Evolutionary conservation across 2,888 invertebrate species (phyloP).

Genomic region (Ypsolopha scabrella): DNA sequence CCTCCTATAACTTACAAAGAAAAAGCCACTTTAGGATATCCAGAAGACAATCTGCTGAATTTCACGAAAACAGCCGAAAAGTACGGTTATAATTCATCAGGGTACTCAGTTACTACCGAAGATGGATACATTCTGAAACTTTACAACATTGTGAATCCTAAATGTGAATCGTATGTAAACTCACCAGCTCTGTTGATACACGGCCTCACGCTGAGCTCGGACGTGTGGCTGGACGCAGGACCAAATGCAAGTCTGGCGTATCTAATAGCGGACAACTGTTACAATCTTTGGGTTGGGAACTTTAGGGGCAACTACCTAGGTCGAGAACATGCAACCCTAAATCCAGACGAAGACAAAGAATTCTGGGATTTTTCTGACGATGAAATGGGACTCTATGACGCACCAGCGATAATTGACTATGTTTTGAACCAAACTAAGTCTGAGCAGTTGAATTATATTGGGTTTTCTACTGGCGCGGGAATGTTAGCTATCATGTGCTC

Average conservation of each 20-base stretch:
- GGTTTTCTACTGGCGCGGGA: not conserved
- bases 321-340: not conserved
- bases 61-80: no score
- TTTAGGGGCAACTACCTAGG: not conserved
- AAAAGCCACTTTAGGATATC: no score
- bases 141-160: no score
- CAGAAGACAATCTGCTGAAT: no score
- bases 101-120: no score
- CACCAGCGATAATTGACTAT: conserved; percentile 4
- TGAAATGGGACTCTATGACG: not conserved
- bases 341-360: not conserved
- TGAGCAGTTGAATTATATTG: not conserved
- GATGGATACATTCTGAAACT: no score
- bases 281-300: conserved; percentile 9
- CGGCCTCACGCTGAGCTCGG: conserved; percentile 3
- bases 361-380: not conserved
- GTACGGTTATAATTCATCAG: no score
- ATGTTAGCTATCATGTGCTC: not conserved
- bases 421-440: not conserved
- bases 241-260: conserved; percentile 1
- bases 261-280: conserved; percentile 4
- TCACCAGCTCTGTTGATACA: conserved; percentile 4
- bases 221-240: not conserved
- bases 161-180: no score
- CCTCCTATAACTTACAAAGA: no score